A percentile compares a stretch with the other conserved stretches of the same genome.
These are phyloP conservation scores for Enteromius treurensis DNA, from an alignment of 2,797 vertebrate species.

Conservation along the genomic window DNA sequence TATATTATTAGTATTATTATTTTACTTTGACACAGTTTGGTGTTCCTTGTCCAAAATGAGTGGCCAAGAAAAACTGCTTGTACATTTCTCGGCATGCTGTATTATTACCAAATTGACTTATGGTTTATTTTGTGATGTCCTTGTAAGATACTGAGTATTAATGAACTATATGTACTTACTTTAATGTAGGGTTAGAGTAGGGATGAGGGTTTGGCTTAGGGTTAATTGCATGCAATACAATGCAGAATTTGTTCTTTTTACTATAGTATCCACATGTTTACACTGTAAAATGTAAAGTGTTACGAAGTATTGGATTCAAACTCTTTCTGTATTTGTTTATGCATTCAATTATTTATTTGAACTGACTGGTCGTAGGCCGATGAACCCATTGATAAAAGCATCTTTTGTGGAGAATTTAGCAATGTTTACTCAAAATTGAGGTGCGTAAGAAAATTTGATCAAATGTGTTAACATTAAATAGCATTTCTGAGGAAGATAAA, in stretches of 20 bases:
- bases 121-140: not conserved
- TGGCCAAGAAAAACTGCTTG: not conserved
- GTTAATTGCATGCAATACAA: not conserved
- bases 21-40: not conserved
- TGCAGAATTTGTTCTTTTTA: not conserved
- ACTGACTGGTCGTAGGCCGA: not conserved
- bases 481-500: not conserved
- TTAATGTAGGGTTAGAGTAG: not conserved
- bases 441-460: not conserved
- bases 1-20: too few relatives aligned
- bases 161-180: not conserved
- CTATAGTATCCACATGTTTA: not conserved
- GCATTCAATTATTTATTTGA: not conserved
- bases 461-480: not conserved
- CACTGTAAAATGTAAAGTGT: not conserved
- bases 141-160: not conserved
- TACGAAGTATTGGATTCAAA: not conserved
- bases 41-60: not conserved
- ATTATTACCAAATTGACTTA: not conserved
- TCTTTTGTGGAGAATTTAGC: not conserved
- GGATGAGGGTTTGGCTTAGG: not conserved
- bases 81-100: not conserved
- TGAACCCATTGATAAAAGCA: not conserved
- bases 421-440: not conserved
- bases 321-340: not conserved